Evolutionary conservation across 1,140 invertebrate species (phyloP).

Genomic region (Delia radicum): DNA sequence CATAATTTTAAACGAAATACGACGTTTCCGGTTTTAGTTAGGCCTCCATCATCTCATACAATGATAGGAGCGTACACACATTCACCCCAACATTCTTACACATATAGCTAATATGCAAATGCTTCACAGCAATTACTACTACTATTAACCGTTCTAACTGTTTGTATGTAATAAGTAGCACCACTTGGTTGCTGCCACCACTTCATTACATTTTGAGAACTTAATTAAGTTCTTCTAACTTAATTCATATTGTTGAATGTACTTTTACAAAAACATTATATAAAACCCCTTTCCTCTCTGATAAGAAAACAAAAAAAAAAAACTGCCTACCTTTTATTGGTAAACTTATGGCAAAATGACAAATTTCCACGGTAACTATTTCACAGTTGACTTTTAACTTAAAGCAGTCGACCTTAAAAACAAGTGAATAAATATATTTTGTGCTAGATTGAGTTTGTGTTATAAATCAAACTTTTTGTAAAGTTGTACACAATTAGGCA

Average conservation of each 20-base stretch:
- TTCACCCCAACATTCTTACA: no score
- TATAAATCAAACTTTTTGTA: conserved; percentile 24
- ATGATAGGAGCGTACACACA: no score
- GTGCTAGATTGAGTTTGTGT: conserved; percentile 17
- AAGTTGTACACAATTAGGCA: conserved; percentile 25
- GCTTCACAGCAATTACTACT: not conserved
- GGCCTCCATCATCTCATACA: no score
- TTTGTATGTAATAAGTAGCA: no score
- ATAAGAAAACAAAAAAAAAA: not conserved
- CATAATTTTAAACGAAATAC: not conserved
- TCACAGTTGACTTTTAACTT: conserved; percentile 22
- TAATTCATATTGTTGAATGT: not conserved
- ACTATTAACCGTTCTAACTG: not conserved
- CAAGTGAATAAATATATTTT: conserved; percentile 11
- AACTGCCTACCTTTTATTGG: not conserved
- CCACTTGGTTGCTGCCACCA: not conserved
- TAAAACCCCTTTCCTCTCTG: not conserved
- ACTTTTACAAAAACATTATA: not conserved
- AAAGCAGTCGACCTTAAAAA: conserved; percentile 17
- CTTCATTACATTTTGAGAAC: not conserved
- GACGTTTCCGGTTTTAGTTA: not conserved
- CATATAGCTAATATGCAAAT: no score
- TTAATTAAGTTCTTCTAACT: not conserved
- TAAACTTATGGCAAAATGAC: conserved; percentile 10
- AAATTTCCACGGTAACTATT: conserved; percentile 23